A percentile compares a stretch with the other conserved stretches of the same genome.
Conservation (phyloP, 2,797 vertebrate genomes). For the Meriones psammophilus region DNA sequence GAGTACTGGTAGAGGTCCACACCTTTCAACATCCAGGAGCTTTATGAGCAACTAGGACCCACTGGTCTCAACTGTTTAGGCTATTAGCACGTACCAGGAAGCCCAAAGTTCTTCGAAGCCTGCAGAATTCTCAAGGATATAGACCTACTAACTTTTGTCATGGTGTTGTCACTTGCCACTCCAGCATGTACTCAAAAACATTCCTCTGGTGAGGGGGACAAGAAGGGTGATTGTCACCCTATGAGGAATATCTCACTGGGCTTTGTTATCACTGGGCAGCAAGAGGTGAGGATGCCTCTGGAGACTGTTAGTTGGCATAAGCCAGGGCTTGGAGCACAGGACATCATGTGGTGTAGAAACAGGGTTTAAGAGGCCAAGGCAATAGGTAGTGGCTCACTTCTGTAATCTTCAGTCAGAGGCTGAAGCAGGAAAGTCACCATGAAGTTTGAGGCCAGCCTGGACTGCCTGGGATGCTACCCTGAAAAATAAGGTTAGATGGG, state of each 20-base stretch:
- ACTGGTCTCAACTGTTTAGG: not conserved
- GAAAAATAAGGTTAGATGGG: not conserved
- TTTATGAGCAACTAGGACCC: not conserved
- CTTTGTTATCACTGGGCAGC: not conserved
- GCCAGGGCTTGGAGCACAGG: not conserved
- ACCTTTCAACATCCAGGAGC: not conserved
- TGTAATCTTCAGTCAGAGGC: not conserved
- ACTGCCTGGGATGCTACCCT: not conserved
- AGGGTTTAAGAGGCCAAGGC: not conserved
- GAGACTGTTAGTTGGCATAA: not conserved
- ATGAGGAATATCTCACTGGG: not conserved
- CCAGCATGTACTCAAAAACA: not conserved
- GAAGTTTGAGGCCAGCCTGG: not conserved
- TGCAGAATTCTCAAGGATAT: not conserved
- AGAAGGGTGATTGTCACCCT: not conserved
- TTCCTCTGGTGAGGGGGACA: too few species aligned
- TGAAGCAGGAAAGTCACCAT: not conserved
- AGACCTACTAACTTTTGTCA: not conserved
- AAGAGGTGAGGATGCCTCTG: not conserved
- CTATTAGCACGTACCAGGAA: not conserved
- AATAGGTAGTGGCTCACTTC: not conserved
- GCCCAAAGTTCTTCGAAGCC: not conserved
- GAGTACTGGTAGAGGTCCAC: not conserved
- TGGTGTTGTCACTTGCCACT: not conserved
- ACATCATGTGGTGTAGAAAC: not conserved